Base-by-base conservation (phyloP, 2,797 vertebrate genomes). In the Brachyrhaphis roseni region DNA sequence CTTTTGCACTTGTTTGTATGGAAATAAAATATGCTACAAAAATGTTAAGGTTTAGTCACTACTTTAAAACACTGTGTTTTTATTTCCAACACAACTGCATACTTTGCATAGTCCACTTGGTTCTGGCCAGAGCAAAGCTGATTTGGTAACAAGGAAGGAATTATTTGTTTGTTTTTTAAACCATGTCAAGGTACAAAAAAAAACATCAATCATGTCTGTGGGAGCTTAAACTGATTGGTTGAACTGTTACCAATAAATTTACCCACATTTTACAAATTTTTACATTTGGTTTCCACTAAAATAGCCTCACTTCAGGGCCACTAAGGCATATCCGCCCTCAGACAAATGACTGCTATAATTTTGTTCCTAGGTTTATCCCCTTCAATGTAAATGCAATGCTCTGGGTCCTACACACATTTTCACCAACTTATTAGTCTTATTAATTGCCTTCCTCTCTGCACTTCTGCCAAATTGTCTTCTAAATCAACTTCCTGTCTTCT, bases 401-500 rank as follows among this genome's bases (percentile, higher is more conserved):
- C 75, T 78, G 70, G 70, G 84, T 84, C 81, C 78, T 80, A 76
- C 76, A 82, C 74, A 82, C 53, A 74, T 85, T 78, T 89, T 89
- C 77, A 87, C 78, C 31, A 13, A 74, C 15, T 66, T 76, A 87
- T 76, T 51, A 2, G 87, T 83, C 81, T 82, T 79, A 88, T 76
- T 78, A 75, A 70, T 80, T 68, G 77, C 47, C 66, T 84, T 79
- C 78, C 68, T 80, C 28, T 81, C 83, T 83, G 4, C 78, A 59
- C 71, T 78, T 68, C 53, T 46, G 78, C 75, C 77, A 46, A 77
- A 89, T 82, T 72, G 76, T 87, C 85, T 82, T 57, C 86, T 88
- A 80, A 72, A 86, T 85, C 88, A 89, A 92, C 87, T 89, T 90
- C 88, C 90, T 88, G 83, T 84, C 79, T 11, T 85, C 87, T 86